Percentiles rank a stretch among this genome's conserved stretches.
Evolutionary conservation across 2,113 vertebrate species (phyloP).

Genomic region (Cettia cetti): DNA sequence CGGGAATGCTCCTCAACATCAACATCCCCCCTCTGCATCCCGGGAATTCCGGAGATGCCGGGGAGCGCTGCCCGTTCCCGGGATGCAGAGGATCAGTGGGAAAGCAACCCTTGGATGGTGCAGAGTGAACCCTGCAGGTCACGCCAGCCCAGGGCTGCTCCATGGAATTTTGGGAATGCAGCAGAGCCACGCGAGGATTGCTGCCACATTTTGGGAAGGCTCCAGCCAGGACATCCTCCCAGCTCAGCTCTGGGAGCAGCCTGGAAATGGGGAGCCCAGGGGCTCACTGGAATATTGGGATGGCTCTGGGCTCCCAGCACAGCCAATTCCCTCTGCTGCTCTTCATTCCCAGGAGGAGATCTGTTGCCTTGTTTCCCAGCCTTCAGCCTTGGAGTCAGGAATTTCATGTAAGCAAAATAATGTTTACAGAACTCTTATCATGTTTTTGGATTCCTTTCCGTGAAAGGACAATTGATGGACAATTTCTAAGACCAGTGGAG

Average conservation of each 20-base stretch:
- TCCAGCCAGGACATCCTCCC: not conserved
- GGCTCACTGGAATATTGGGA: not conserved
- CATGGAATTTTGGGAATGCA: not conserved
- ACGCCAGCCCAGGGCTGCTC: rapidly evolving
- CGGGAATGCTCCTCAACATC: no score
- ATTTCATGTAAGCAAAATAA: no score
- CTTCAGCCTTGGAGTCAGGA: no score
- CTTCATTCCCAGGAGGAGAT: not conserved
- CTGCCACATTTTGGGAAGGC: not conserved
- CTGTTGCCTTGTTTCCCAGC: no score
- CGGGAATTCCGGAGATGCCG: no score
- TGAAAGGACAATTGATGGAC: no score
- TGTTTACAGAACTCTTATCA: no score
- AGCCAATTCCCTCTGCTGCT: not conserved
- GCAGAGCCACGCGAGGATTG: no score
- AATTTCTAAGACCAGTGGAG: no score
- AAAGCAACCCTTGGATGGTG: not conserved
- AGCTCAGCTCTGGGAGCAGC: not conserved
- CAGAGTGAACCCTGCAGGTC: not conserved
- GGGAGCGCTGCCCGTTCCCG: not conserved
- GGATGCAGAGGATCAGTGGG: not conserved
- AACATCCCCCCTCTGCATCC: no score
- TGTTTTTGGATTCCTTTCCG: no score
- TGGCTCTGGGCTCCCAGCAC: not conserved
- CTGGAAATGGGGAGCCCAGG: not conserved